Evolutionary conservation across 92 coral and sea anemone genomes (phyloP).

Genomic region (Nematostella vectensis): DNA sequence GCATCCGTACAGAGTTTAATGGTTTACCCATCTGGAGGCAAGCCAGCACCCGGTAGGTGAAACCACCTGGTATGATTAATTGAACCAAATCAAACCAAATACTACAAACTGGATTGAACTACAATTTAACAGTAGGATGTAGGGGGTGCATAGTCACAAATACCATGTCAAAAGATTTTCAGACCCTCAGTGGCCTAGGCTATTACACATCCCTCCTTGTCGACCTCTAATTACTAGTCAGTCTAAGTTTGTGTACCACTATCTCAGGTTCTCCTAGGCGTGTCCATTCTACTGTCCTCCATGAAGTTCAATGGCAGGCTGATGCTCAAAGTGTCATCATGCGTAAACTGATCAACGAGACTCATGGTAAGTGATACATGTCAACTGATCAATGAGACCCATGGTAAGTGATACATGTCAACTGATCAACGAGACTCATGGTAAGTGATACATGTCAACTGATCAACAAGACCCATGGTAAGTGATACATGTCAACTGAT

Average conservation of each 20-base stretch:
- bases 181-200: background rate
- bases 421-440: conserved; percentile 69
- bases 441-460: conserved; percentile 19
- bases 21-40: conserved; percentile 65
- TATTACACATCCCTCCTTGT: background rate
- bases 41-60: conserved; percentile 54
- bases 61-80: too few relatives aligned
- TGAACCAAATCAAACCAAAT: too few relatives aligned
- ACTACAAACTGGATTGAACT: too few relatives aligned
- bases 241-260: too few relatives aligned
- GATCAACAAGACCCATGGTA: background rate
- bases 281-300: conserved; percentile 72
- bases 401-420: background rate
- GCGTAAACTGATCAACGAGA: conserved; percentile 88
- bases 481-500: conserved; percentile 49
- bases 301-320: conserved; percentile 85
- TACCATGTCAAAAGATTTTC: background rate
- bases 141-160: background rate
- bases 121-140: background rate
- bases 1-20: conserved; percentile 50
- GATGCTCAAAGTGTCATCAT: conserved; percentile 65
- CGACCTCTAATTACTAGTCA: too few relatives aligned
- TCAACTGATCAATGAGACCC: background rate
- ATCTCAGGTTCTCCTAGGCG: too few relatives aligned
- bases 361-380: conserved; percentile 58